Percentiles rank a stretch among this genome's conserved stretches.
Conservation (phyloP, 37 sponge, comb jelly and placozoan genomes). For the Axinella damicornis region DNA sequence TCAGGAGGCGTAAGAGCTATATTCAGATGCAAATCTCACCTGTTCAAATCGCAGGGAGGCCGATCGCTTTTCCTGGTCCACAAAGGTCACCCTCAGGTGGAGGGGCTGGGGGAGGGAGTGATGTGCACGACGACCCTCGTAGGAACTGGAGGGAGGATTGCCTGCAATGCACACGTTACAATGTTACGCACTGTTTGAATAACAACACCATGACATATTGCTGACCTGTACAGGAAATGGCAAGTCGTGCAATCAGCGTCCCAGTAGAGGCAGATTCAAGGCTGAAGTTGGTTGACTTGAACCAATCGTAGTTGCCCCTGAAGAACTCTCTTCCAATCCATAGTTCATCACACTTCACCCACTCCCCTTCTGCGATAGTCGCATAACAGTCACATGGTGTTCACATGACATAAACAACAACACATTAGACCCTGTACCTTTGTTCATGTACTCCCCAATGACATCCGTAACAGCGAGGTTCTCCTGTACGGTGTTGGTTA, state of each 20-base stretch:
- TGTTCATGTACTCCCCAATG: conserved; percentile 45
- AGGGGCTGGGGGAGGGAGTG: conserved; percentile 72
- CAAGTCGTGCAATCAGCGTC: conserved; percentile 37
- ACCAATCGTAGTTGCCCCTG: conserved; percentile 26
- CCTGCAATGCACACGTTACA: too few relatives aligned
- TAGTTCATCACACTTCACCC: conserved; percentile 48
- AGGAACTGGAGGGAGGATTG: too few relatives aligned
- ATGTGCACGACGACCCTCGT: conserved; percentile 41
- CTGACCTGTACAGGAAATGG: conserved; percentile 57
- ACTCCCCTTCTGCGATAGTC: conserved; percentile 45
- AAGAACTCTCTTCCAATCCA: conserved; percentile 24
- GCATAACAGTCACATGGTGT: not conserved
- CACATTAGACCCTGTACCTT: conserved; percentile 32
- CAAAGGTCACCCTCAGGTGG: conserved; percentile 58
- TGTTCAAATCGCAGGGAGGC: conserved; percentile 66
- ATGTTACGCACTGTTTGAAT: too few relatives aligned
- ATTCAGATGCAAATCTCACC: conserved; percentile 17
- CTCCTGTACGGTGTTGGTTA: conserved; percentile 28
- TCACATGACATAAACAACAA: too few relatives aligned
- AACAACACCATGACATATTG: too few relatives aligned
- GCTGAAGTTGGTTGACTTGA: conserved; percentile 53
- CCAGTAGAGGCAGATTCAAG: conserved; percentile 41
- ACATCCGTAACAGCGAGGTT: conserved; percentile 35
- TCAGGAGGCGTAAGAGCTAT: too few relatives aligned
- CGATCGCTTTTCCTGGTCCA: conserved; percentile 49